phyloP scores from a whole-genome alignment of 2,888 invertebrate genomes.

The Ellobium chinense region DNA sequence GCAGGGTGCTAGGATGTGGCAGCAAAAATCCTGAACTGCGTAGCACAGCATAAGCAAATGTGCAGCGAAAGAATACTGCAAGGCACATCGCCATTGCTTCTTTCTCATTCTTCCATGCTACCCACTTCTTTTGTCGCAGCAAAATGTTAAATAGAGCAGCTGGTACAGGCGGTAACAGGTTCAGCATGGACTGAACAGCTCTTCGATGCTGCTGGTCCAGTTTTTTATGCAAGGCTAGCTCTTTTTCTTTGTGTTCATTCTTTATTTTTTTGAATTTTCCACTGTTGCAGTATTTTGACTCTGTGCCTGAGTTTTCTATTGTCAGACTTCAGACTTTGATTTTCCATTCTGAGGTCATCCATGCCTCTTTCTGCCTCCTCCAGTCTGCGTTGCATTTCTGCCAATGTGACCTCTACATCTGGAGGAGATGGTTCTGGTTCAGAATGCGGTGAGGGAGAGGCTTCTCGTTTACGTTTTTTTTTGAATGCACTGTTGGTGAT shows the following conservation, averaged over 20 bases:
- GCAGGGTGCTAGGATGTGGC: slow-evolving; percentile 1
- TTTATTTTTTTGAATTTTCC: too few relatives aligned
- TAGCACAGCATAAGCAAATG: neutral
- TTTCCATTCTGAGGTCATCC: too few relatives aligned
- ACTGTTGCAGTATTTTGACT: too few relatives aligned
- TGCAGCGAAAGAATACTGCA: neutral
- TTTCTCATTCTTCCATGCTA: neutral
- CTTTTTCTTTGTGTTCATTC: too few relatives aligned
- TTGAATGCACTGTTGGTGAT: too few relatives aligned
- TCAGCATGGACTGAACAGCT: neutral
- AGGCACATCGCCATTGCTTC: neutral
- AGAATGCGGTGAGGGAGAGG: neutral
- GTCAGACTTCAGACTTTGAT: too few relatives aligned
- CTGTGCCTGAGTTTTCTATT: too few relatives aligned
- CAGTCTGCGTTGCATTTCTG: too few relatives aligned
- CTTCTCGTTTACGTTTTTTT: neutral
- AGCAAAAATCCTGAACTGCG: neutral
- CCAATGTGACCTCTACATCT: too few relatives aligned
- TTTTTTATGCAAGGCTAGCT: too few relatives aligned
- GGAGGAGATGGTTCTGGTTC: neutral
- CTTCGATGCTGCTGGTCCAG: neutral
- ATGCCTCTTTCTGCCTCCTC: too few relatives aligned
- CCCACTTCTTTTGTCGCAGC: neutral
- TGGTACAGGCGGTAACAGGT: neutral
- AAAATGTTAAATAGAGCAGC: neutral